Conservation (phyloP, 64 coral and sea anemone species). For the Actinia tenebrosa region DNA sequence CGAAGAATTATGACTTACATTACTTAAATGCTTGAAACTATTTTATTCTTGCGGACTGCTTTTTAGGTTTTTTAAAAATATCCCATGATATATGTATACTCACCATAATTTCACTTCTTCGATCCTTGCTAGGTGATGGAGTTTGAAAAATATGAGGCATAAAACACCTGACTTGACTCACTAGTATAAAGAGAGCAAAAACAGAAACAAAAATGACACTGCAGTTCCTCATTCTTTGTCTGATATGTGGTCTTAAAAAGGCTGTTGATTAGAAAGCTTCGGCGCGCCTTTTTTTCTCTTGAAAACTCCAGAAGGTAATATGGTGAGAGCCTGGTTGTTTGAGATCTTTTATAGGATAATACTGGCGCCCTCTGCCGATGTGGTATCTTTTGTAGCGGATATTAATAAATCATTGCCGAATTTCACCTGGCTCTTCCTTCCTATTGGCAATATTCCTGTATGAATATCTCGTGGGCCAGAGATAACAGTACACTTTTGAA, state of each 20-base stretch:
- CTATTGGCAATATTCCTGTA: neutral
- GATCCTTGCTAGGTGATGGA: neutral
- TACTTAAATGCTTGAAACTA: neutral
- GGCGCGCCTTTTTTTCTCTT: neutral
- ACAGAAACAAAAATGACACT: neutral
- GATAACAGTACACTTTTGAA: neutral
- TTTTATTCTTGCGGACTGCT: neutral
- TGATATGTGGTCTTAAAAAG: neutral
- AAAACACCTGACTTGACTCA: neutral
- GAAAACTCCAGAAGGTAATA: neutral
- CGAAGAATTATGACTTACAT: neutral
- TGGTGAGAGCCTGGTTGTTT: neutral
- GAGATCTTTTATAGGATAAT: conserved; percentile 12
- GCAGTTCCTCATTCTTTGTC: neutral
- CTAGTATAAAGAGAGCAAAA: neutral
- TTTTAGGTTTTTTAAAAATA: neutral
- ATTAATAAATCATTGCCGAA: neutral
- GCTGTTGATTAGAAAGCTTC: neutral
- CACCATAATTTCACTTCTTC: neutral
- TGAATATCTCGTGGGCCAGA: neutral
- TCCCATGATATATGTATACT: neutral
- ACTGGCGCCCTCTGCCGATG: neutral
- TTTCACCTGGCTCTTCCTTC: neutral
- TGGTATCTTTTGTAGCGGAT: conserved; percentile 3
- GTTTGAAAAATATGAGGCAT: neutral